Conservation (phyloP, 2,113 vertebrate species). For the Xerus inauris region DNA sequence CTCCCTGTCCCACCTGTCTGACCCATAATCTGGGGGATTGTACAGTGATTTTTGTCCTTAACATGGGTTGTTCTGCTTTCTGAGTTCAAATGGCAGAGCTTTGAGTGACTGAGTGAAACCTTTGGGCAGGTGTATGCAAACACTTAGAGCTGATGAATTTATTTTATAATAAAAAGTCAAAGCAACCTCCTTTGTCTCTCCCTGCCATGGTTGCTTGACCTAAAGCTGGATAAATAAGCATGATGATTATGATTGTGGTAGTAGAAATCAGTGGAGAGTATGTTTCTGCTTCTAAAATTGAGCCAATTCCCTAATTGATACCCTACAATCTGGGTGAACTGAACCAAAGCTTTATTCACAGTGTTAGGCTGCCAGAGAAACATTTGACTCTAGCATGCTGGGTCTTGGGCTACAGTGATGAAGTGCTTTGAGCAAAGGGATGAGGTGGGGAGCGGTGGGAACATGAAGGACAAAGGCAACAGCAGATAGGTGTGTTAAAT, state of each 20-base stretch:
- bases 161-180: slow-evolving; percentile 1
- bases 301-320: not conserved
- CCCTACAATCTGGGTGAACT: not conserved
- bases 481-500: not conserved
- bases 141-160: not conserved
- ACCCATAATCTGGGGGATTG: slow-evolving; percentile 28
- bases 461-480: not conserved
- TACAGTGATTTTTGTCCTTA: slow-evolving; percentile 43
- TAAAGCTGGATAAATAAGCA: not conserved
- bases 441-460: no score
- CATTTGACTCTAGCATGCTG: not conserved
- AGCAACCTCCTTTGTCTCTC: not conserved
- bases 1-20: slow-evolving; percentile 16
- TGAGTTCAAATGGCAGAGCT: slow-evolving; percentile 65
- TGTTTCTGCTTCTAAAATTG: not conserved
- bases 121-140: slow-evolving; percentile 31
- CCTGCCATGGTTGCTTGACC: not conserved
- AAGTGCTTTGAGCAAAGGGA: not conserved
- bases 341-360: not conserved
- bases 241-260: not conserved
- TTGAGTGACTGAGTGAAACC: slow-evolving; percentile 22
- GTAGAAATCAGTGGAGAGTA: not conserved
- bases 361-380: not conserved
- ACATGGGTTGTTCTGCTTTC: slow-evolving; percentile 36
- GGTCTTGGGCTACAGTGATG: not conserved